These are phyloP conservation scores for Gulo gulo DNA, from an alignment of 2,113 vertebrate species.

Conservation along the genomic window DNA sequence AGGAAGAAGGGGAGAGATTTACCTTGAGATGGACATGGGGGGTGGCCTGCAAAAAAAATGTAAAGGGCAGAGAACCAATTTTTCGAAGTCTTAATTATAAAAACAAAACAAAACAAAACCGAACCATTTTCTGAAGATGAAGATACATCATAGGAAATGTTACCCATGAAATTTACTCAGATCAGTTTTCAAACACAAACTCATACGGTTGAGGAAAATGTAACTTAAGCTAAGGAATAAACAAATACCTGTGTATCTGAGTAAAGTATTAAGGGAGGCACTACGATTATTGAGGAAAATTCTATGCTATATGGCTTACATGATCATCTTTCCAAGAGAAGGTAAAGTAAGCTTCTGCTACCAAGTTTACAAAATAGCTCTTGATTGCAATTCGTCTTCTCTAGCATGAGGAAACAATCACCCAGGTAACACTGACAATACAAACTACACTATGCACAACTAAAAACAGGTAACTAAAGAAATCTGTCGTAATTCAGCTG, in stretches of 20 bases:
- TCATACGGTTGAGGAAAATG: conserved; percentile 2
- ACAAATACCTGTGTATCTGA: neutral
- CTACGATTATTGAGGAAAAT: conserved; percentile 69
- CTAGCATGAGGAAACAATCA: conserved; percentile 71
- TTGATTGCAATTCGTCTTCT: conserved; percentile 68
- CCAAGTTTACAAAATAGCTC: conserved; percentile 65
- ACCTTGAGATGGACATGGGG: neutral
- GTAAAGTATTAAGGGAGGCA: conserved; percentile 64
- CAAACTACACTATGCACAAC: conserved; percentile 63
- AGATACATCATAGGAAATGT: neutral
- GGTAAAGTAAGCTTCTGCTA: conserved; percentile 68
- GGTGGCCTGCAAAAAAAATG: neutral
- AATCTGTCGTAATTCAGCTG: conserved; percentile 52
- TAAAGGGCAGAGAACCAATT: neutral
- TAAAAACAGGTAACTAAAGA: conserved; percentile 66
- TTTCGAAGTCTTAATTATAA: neutral
- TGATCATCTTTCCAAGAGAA: conserved; percentile 78
- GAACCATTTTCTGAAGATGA: neutral
- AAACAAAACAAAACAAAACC: neutral
- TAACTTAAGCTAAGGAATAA: neutral
- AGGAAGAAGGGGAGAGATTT: neutral
- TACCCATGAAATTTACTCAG: neutral
- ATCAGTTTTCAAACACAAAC: neutral
- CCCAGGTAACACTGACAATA: conserved; percentile 37
- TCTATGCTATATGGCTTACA: conserved; percentile 78